A percentile compares a stretch with the other conserved stretches of the same genome.
Conservation (phyloP, 2,113 vertebrate genomes). For the Cochlearius cochlearius region DNA sequence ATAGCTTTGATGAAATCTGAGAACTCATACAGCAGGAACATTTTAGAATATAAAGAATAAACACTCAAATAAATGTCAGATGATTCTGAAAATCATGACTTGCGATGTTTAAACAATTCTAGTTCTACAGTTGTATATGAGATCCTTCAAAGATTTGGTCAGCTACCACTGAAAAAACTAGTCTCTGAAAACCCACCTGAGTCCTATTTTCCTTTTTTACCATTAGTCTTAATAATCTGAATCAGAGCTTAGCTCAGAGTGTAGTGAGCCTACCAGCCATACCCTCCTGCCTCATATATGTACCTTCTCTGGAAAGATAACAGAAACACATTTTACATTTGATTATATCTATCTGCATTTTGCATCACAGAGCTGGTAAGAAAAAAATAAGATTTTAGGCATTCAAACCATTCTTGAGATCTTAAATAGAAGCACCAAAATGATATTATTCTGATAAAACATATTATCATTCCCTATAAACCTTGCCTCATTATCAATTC, state of each 20-base stretch:
- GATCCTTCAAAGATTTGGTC: neutral
- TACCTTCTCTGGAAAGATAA: neutral
- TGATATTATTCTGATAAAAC: neutral
- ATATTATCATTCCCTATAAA: neutral
- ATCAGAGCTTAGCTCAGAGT: neutral
- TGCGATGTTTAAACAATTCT: neutral
- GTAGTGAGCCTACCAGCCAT: neutral
- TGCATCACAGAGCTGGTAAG: neutral
- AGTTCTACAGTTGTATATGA: neutral
- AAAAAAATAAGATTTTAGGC: neutral
- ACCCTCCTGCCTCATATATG: neutral
- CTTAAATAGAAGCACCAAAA: neutral
- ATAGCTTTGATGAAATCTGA: neutral
- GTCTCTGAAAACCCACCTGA: neutral
- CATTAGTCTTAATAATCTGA: neutral
- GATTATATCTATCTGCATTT: neutral
- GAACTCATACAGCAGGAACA: neutral
- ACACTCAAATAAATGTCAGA: neutral
- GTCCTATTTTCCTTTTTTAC: neutral
- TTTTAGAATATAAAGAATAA: neutral
- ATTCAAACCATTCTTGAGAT: neutral
- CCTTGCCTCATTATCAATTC: neutral
- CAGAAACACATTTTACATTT: neutral
- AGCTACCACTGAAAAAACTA: neutral
- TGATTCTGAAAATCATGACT: neutral